Percentiles rank a stretch among this genome's conserved stretches.
Conservation (phyloP, 2,888 invertebrate genomes). For the Prionchulus punctatus region DNA sequence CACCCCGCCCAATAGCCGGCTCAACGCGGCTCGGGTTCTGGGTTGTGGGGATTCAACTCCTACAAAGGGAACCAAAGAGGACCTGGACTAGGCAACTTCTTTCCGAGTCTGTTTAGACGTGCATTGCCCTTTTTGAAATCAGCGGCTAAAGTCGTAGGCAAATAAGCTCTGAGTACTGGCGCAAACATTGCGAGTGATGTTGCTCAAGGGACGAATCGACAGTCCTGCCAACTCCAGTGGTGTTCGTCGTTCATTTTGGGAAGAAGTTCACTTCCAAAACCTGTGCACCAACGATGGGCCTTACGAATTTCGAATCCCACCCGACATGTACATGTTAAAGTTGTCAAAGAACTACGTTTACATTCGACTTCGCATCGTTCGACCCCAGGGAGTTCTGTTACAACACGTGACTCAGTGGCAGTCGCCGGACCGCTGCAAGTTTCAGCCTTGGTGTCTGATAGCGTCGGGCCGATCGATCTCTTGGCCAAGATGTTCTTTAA, state of each 20-base stretch:
- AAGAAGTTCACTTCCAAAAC: not conserved
- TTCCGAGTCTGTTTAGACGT: not conserved
- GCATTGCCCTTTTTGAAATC: not conserved
- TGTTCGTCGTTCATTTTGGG: conserved; percentile 4
- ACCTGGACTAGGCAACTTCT: conserved; percentile 3
- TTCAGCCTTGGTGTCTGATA: not conserved
- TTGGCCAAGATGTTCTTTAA: conserved; percentile 7
- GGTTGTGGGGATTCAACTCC: no score
- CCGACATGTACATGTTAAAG: not conserved
- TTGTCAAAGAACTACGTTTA: not conserved
- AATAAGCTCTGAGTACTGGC: not conserved
- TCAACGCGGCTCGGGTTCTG: no score
- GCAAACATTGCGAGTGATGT: not conserved
- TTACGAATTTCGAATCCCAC: conserved; percentile 5
- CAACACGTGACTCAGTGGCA: no score
- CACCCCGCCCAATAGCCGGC: no score
- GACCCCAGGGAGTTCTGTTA: not conserved
- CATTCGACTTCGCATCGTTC: conserved; percentile 1
- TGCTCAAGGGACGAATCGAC: not conserved
- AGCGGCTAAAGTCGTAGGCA: conserved; percentile 1
- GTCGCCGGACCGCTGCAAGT: no score
- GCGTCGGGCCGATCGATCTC: conserved; percentile 6
- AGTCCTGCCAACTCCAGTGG: conserved; percentile 8
- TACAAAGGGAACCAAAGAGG: conserved; percentile 4
- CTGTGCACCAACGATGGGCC: conserved; percentile 3